Base-by-base conservation (phyloP, 2,797 vertebrate genomes). In the Choloepus didactylus region DNA sequence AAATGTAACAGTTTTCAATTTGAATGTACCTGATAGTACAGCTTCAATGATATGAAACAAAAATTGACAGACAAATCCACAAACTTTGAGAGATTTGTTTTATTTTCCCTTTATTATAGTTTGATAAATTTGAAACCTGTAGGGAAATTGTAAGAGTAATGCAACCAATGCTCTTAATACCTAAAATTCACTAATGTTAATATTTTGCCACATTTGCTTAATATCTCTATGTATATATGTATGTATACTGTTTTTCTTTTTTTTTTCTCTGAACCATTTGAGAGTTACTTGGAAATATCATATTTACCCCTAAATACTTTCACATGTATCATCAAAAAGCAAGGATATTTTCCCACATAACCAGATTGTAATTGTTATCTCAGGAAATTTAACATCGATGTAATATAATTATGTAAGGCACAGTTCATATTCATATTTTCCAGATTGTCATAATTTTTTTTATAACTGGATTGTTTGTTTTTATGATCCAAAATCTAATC, bases 21-120 rank as follows among this genome's bases (percentile, higher is more conserved):
- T 54, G 14, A 15, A 54, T 35, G 2, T 81, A 46, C 35, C 44
- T 73, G n/a, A 54, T 62, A 46, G 51, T 60, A 27, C 35, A 44
- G 21, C 27, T 54, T 54, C 51, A 54, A 56, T 44, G 51, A n/a
- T n/a, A 16, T 64, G 70, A 72, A 76, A 21, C 66, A 72, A 82
- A 67, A 81, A 56, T 62, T 87, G 67, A 73, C 29, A 73, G 44
- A 81, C n/a, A 81, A 66, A 29, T 64, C 46, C 54, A 35, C 7
- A 54, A 92, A n/a, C 79, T 94, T 73, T 14, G 46, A 35, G 59
- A 83, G 38, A 51, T 87, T 70, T 80, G 18, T 66, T 87, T 62
- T 87, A 18, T 80, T 60, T 6, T 83, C 9, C 67, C 51, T 38
- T 5, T 35, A 64, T 62, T 79, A 64, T 85, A 64, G 23, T 56